Base-by-base conservation (phyloP, 1,140 invertebrate species). In the Pteromalus puparum region DNA sequence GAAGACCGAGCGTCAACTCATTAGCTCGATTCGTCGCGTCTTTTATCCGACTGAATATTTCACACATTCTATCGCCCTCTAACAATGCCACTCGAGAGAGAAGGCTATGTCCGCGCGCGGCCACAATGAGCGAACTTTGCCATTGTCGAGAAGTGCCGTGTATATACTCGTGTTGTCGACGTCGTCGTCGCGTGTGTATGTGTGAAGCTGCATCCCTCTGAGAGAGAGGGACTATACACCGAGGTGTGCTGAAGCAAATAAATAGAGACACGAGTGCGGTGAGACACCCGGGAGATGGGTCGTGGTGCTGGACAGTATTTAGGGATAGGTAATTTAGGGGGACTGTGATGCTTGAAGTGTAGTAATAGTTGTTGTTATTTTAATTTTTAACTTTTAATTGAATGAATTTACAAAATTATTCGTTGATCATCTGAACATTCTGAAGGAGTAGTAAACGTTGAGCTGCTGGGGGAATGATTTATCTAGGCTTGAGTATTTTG, bases 121-220 rank as follows among this genome's bases (percentile, higher is more conserved):
- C 82, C 85, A 91, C 90, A 91, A 92, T 90, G 87, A 89, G 86
- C 87, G 88, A 90, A 92, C 88, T 91, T 92, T 90, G 88, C 73
- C 87, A 91, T 92, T 91, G 90, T 89, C 84, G 86, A 24, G 6
- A 48, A 13, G 46, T 10, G 46, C 46, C 15, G 46, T 46, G 2
- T 48, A 48, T 48, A 48, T 48, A 48, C 46, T 13, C 46, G 12
- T 48, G 46, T 48, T 15, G 46, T 48, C 46, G 12, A 18, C 46
- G 9, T 7, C 28, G 15, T 38, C 13, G 38, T 1, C 18, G 26
- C 34, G 18, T 61, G 34, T 12, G 13, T 53, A 21, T 68, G n/a
- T 34, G 79, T 6, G 26, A 9, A 3, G 7, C 24, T n/a, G 24
- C 38, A 42, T 13, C 38, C 30, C 38, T 28, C 46, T 18, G 65